These are phyloP conservation scores for Norana najaformis DNA, from an alignment of 2,888 invertebrate genomes.

Conservation along the genomic window DNA sequence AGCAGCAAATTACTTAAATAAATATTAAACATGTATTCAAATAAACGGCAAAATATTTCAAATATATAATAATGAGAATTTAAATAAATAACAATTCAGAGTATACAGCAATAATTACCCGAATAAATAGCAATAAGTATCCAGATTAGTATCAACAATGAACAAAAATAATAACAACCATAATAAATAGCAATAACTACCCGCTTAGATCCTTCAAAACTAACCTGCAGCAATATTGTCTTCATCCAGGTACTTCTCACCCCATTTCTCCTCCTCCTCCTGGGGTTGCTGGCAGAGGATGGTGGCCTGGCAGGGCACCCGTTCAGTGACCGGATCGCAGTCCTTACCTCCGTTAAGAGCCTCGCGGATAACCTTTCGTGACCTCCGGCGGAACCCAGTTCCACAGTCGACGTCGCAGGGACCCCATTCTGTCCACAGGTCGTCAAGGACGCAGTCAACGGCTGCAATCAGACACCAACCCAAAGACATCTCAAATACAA, in stretches of 20 bases:
- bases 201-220: not conserved
- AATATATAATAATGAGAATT: too few species aligned
- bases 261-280: not conserved
- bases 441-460: not conserved
- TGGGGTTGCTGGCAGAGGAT: not conserved
- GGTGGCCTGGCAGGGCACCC: conserved; percentile 9
- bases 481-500: not conserved
- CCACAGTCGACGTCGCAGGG: not conserved
- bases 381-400: not conserved
- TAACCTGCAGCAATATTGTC: not conserved
- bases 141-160: not conserved
- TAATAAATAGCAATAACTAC: not conserved
- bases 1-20: too few species aligned
- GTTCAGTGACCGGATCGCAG: not conserved
- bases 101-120: too few species aligned
- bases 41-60: too few species aligned
- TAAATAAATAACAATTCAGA: too few species aligned
- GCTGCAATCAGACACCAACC: not conserved
- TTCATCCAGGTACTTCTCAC: not conserved
- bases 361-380: not conserved
- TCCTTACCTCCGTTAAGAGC: conserved; percentile 3
- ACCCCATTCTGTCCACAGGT: not conserved
- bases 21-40: not conserved
- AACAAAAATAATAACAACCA: not conserved
- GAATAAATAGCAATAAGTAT: not conserved